phyloP scores from a whole-genome alignment of 2,888 invertebrate species.

The Tineola bisselliella region DNA sequence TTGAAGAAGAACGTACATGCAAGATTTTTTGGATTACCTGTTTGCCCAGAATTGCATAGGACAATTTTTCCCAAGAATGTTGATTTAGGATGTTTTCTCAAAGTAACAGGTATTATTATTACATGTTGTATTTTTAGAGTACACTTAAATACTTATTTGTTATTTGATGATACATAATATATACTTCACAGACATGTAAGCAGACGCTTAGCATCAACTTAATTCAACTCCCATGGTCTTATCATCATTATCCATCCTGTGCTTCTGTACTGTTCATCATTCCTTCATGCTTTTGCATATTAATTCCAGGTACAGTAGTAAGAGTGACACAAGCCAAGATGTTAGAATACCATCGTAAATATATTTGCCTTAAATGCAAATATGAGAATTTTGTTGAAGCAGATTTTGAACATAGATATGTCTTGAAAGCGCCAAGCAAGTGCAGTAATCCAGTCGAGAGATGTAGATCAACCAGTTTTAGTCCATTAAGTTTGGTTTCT shows the following conservation, averaged over 20 bases:
- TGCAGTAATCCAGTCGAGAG: slow-evolving; percentile 63
- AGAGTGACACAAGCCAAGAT: slow-evolving; percentile 79
- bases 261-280: no score
- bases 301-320: slow-evolving; percentile 77
- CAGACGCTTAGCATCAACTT: no score
- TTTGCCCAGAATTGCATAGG: slow-evolving; percentile 74
- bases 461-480: slow-evolving; percentile 67
- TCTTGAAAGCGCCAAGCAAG: slow-evolving; percentile 61
- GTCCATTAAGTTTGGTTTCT: slow-evolving; percentile 62
- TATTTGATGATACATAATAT: no score
- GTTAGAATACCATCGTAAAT: slow-evolving; percentile 78
- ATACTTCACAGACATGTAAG: no score
- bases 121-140: background rate
- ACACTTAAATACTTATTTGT: no score
- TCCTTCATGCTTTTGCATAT: background rate
- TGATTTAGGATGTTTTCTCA: slow-evolving; percentile 77
- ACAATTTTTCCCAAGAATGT: slow-evolving; percentile 74
- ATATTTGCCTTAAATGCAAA: slow-evolving; percentile 81
- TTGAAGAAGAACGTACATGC: slow-evolving; percentile 74
- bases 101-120: slow-evolving; percentile 70
- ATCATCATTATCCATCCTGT: no score
- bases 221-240: no score
- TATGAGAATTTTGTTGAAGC: slow-evolving; percentile 72
- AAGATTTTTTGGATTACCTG: slow-evolving; percentile 73
- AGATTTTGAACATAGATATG: slow-evolving; percentile 73